These are phyloP conservation scores for Plagodis pulveraria DNA, from an alignment of 2,888 invertebrate genomes.

Conservation along the genomic window DNA sequence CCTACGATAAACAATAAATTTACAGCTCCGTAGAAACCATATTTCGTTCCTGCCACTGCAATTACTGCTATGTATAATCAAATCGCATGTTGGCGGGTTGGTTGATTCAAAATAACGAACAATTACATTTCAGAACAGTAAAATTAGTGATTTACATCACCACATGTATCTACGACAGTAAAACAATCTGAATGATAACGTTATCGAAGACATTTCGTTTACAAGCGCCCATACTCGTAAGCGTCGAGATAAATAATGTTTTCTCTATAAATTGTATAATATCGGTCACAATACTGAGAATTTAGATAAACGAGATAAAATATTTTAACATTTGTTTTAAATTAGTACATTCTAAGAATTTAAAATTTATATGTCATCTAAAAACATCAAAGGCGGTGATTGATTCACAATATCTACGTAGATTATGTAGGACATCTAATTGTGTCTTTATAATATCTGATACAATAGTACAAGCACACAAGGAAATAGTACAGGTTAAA, in stretches of 20 bases:
- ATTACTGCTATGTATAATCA: not conserved
- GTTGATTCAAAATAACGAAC: not conserved
- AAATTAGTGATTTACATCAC: conserved; percentile 15
- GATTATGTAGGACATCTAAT: too few relatives aligned
- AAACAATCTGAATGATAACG: conserved; percentile 16
- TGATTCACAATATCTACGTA: too few relatives aligned
- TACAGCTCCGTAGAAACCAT: not conserved
- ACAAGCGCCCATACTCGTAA: conserved; percentile 6
- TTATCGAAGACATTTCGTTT: conserved; percentile 15
- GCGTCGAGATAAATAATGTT: conserved; percentile 16
- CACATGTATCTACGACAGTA: conserved; percentile 3
- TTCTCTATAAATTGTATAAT: conserved; percentile 8
- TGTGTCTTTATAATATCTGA: too few relatives aligned
- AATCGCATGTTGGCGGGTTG: not conserved
- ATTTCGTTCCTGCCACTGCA: not conserved
- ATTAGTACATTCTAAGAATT: too few relatives aligned
- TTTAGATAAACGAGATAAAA: conserved; percentile 6
- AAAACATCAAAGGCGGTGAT: too few relatives aligned
- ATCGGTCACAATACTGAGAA: conserved; percentile 7
- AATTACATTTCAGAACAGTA: conserved; percentile 11
- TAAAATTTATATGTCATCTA: too few relatives aligned
- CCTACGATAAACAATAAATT: not conserved
- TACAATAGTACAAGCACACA: too few relatives aligned
- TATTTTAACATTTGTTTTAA: too few relatives aligned
- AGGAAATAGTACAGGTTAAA: too few relatives aligned